Base-by-base conservation (phyloP, 2,797 vertebrate species). In the Amniataba percoides region DNA sequence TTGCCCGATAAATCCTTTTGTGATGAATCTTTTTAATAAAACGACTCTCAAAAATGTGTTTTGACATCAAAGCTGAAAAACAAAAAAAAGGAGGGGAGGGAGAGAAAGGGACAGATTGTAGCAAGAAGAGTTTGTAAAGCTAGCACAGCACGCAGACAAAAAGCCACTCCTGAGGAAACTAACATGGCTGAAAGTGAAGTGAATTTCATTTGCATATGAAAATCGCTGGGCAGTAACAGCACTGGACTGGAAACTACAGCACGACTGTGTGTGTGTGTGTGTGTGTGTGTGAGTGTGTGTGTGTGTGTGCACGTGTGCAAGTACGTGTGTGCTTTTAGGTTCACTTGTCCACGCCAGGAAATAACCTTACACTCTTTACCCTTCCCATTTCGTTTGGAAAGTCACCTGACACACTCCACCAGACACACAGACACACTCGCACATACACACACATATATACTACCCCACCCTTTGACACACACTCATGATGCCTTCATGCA, bases 361-460 rank as follows among this genome's bases (percentile, higher is more conserved):
- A 93, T 88, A 91, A 87, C 88, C 86, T 81, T 88, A 87, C 73
- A 85, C 78, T 87, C 86, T 84, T 85, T 82, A 92, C 84, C 86
- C 88, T 90, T 86, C 85, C 89, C 59, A 74, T 86, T 90, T 77
- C 59, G 31, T 90, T 89, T 90, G 88, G 87, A 91, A 91, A 92
- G 88, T 89, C 90, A 92, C 68, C 66, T 55, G 49, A 87, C 89
- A 87, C 81, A 86, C 79, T 63, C 55, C 59, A 82, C 27, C 80
- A 59, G 73, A 61, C 46, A 61, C 75, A 68, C 31, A 62, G 36
- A 49, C 53, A 45, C 64, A 69, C 71, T 51, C 65, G 46, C 57
- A 62, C 62, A 55, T 65, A 51, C 73, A 60, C 63, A 34, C 52
- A 64, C 59, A 74, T 34, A 51, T 60, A 81, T 45, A 63, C 65